Evolutionary conservation across 2,113 vertebrate genomes (phyloP).

Genomic region (Cricetomys ansorgei): DNA sequence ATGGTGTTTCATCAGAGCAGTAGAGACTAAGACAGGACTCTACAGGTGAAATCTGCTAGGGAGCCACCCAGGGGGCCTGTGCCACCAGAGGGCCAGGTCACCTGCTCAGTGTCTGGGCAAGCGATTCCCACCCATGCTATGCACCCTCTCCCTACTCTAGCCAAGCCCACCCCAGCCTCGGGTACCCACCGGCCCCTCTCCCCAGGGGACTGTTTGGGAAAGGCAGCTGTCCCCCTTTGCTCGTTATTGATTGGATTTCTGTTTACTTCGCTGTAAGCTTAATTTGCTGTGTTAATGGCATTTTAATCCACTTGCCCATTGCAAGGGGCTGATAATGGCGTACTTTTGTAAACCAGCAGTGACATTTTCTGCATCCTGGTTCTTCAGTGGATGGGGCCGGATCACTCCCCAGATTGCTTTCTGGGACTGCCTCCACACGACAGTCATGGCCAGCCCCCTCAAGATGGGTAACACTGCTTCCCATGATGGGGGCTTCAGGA

Average conservation of each 20-base stretch:
- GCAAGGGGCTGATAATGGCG: slow-evolving; percentile 77
- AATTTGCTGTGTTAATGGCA: slow-evolving; percentile 87
- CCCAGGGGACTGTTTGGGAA: slow-evolving; percentile 53
- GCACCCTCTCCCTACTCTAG: background rate
- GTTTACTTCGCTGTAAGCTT: slow-evolving; percentile 84
- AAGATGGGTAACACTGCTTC: background rate
- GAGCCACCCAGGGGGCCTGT: background rate
- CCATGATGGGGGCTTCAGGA: background rate
- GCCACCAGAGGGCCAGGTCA: background rate
- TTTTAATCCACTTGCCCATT: slow-evolving; percentile 85
- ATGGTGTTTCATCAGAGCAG: background rate
- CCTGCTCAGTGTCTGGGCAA: background rate
- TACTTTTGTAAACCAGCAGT: slow-evolving; percentile 72
- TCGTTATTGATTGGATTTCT: slow-evolving; percentile 84
- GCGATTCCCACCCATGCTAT: background rate
- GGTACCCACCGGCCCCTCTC: background rate
- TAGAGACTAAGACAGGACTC: background rate
- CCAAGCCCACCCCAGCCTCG: background rate
- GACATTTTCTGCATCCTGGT: slow-evolving; percentile 77
- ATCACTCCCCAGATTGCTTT: slow-evolving; percentile 20
- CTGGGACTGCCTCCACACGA: background rate
- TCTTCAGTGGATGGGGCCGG: slow-evolving; percentile 63
- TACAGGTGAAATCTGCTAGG: background rate
- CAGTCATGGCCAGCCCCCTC: background rate
- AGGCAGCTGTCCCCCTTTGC: slow-evolving; percentile 69